Base-by-base conservation (phyloP, 2,888 invertebrate genomes). In the Chouioia cunea region DNA sequence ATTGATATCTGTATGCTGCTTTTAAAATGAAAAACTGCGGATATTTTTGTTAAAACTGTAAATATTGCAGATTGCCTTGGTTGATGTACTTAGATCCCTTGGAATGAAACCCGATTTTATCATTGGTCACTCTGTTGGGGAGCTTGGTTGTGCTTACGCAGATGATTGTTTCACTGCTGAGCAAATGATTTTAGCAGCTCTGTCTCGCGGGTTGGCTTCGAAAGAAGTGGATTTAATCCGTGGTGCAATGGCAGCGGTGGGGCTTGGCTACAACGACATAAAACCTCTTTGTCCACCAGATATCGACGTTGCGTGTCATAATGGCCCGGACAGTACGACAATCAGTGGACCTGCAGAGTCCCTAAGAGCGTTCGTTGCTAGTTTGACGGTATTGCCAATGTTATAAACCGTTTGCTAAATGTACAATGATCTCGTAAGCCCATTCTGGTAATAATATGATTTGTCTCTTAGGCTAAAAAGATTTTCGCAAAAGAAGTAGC, bases 111-210 rank as follows among this genome's bases (percentile, higher is more conserved):
- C 93, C 2, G 92, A 93, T 84, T 91, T 91, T 18, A 90, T 93
- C 74, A 89, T 93, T 68, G 96, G 97, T 0, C 97, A 97, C 86
- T 97, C 97, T 15, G 95, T 96, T 0, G 98, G 98, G 23, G 98
- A 98, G 85, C 88, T 98, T 12, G 97, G 95, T 0, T 97, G 97
- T 85, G 97, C 95, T 0, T 98, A 98, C 86, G 97, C 96, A 4
- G 98, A 98, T 84, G 96, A 95, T 0, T 93, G 95, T 76, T 90
- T 97, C 77, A 94, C 95, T 0, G 80, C 81, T 3, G 83, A 84
- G 47, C 79, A 84, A 77, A 83, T 80, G 81, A 67, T 84, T 8
- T 73, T 83, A 3, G 72, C 82, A 4, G 81, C 84, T 0, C 77
- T 82, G 15, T 81, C 78, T 0, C 77, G 83, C 58, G 84, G 84